These are phyloP conservation scores for Equus przewalskii DNA, from an alignment of 2,113 vertebrate species.

Conservation along the genomic window DNA sequence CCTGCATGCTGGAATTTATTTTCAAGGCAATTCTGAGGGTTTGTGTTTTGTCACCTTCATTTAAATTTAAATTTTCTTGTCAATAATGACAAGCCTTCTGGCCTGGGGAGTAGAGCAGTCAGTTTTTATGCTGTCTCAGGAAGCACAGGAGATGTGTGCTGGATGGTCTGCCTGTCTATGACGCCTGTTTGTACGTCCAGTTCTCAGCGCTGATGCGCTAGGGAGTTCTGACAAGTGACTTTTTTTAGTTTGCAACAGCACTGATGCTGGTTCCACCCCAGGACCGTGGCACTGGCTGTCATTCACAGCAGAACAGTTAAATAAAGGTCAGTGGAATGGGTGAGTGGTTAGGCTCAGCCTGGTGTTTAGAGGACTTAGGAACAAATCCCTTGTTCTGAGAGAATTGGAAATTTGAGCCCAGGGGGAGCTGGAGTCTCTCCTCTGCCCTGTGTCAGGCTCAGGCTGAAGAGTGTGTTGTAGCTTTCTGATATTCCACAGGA, in stretches of 20 bases:
- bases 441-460: not conserved
- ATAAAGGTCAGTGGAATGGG: not conserved
- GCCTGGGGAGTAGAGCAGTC: not conserved
- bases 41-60: not conserved
- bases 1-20: not conserved
- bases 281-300: not conserved
- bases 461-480: not conserved
- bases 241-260: not conserved
- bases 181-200: not conserved
- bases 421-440: not conserved
- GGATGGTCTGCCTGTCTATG: not conserved
- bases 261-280: not conserved
- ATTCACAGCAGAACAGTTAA: not conserved
- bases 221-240: not conserved
- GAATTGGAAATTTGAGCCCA: not conserved
- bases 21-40: not conserved
- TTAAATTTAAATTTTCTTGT: slow-evolving; percentile 25
- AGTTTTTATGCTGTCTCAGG: not conserved
- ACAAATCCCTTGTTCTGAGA: not conserved
- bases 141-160: not conserved
- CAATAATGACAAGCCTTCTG: not conserved
- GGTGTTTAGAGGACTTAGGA: not conserved
- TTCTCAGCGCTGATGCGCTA: not conserved
- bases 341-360: not conserved
- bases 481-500: not conserved